phyloP scores from a whole-genome alignment of 2,888 invertebrate genomes.

The Papilio protenor region DNA sequence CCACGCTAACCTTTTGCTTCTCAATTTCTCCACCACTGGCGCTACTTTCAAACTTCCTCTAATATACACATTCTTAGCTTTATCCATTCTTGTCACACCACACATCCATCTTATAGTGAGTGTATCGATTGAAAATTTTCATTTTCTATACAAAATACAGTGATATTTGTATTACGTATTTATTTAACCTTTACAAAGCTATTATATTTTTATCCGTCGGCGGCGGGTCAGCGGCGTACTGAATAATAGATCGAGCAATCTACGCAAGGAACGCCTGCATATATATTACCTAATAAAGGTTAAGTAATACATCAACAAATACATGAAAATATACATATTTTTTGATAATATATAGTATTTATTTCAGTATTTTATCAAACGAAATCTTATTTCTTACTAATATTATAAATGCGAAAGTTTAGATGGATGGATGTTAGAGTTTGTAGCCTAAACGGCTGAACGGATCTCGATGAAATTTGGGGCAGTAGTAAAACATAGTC shows the following conservation, averaged over 20 bases:
- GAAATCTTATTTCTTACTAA: too few relatives aligned
- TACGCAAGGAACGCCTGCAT: conserved; percentile 8
- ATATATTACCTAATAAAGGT: conserved; percentile 21
- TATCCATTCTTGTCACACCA: too few relatives aligned
- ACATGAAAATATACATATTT: not conserved
- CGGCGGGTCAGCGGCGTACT: conserved; percentile 11
- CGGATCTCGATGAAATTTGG: too few relatives aligned
- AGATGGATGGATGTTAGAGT: too few relatives aligned
- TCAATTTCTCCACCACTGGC: too few relatives aligned
- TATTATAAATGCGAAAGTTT: too few relatives aligned
- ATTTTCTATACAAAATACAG: not conserved
- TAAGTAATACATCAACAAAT: not conserved
- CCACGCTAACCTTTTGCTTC: too few relatives aligned
- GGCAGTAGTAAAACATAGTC: too few relatives aligned
- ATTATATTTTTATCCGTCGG: conserved; percentile 11
- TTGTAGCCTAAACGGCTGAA: too few relatives aligned
- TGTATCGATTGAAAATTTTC: not conserved
- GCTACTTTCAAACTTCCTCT: too few relatives aligned
- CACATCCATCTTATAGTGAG: too few relatives aligned
- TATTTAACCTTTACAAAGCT: conserved; percentile 3
- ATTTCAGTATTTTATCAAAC: not conserved
- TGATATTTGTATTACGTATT: not conserved
- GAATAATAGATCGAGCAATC: conserved; percentile 11
- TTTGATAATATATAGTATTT: not conserved
- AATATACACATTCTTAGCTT: too few relatives aligned